Evolutionary conservation across 2,113 vertebrate species (phyloP), one percentile per base, ranked within the genome.

Genomic region (Dolichallabes microphthalmus): DNA sequence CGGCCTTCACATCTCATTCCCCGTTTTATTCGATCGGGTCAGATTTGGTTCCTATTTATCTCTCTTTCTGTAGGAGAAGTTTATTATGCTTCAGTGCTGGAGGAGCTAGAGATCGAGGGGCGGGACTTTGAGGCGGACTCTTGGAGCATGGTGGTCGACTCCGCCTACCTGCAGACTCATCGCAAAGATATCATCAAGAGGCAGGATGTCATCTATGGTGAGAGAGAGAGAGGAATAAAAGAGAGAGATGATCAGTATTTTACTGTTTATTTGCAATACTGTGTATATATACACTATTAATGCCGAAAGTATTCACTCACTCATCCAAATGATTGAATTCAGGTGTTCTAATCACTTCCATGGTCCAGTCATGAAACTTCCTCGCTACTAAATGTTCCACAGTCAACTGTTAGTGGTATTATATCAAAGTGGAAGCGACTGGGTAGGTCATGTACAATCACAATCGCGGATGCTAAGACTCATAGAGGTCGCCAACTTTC

Each of bases 131-230:
- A 96, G 22, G 97, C 97, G 0, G 97, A 98, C 78, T 98, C 97
- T 0, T 98, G 97, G 97, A 98, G 97, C 90, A 92, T 96, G 84
- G 97, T 96, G 0, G 97, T 98, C 63, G 97, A 98, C 19, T 93
- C 91, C 85, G 88, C 90, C 77, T 98, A 95, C 92, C 88, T 98
- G 66, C 96, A 98, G 91, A 93, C 95, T 60, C 97, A 97, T 61
- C 94, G 95, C 82, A 98, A 97, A 92, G 97, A 97, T 0, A 90
- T 97, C 80, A 98, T 98, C 95, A 98, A 98, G 84, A 94, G 97
- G 45, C 97, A 98, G 91, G 97, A 98, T 0, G 97, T 98, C 91
- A 97, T 98, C 87, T 98, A 98, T 0, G 97, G 97, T 98, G 90
- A 92, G 91, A 17, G 25, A 2, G 20, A 19, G 53, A 45, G 25